Evolutionary conservation across 92 coral and sea anemone genomes (phyloP).

Genomic region (Chrysogorgia sp.): DNA sequence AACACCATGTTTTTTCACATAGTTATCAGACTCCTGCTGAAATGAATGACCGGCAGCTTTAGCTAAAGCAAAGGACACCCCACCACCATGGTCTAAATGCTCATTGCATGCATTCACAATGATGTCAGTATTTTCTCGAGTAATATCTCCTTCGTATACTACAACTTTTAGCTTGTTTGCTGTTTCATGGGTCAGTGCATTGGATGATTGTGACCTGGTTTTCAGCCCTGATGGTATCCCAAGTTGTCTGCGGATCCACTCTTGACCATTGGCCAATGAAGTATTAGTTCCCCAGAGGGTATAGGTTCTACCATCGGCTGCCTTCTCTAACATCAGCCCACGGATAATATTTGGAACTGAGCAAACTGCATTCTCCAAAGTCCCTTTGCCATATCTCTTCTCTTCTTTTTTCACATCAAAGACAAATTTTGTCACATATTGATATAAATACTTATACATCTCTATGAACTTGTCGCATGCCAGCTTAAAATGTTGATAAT

Average conservation of each 20-base stretch:
- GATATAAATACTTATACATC: background rate
- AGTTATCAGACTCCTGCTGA: conserved; percentile 69
- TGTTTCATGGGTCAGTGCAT: conserved; percentile 20
- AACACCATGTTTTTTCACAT: conserved; percentile 58
- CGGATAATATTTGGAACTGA: background rate
- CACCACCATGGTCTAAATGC: conserved; percentile 90
- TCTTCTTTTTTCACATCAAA: conserved; percentile 3
- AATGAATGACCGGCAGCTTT: conserved; percentile 59
- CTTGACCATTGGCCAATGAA: background rate
- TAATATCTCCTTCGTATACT: conserved; percentile 61
- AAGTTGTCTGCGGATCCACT: conserved; percentile 28
- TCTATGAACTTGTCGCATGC: conserved; percentile 13
- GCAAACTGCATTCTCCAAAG: background rate
- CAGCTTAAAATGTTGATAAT: background rate
- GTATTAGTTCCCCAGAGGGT: conserved; percentile 10
- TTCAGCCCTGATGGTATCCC: background rate
- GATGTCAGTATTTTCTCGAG: conserved; percentile 81
- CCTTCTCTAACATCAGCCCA: background rate
- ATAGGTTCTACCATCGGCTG: conserved; percentile 22
- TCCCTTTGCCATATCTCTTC: background rate
- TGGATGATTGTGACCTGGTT: background rate
- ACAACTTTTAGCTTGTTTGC: conserved; percentile 29
- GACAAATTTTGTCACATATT: background rate
- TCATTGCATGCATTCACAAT: conserved; percentile 93
- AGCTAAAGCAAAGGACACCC: conserved; percentile 75